Evolutionary conservation across 2,888 invertebrate species (phyloP), one percentile per base, ranked within the genome.

Genomic region (Cheilosia soror): DNA sequence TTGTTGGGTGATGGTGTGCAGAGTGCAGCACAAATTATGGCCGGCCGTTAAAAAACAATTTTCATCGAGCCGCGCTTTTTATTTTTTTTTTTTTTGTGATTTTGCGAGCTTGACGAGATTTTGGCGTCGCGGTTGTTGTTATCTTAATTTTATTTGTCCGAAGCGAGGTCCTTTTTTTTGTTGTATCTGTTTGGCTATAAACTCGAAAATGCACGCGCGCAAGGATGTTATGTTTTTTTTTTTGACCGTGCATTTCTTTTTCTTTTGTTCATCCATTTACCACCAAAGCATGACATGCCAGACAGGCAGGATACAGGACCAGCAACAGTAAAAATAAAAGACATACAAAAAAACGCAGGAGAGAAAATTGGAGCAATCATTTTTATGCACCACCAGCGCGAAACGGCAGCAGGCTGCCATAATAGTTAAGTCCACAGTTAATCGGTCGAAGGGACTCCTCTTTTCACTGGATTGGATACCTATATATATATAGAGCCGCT

Each of bases 391-490:
- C 85, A 81, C 7, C 85, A 85, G 85, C 81, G 80, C 81, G 85
- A 85, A 85, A 85, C 81, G 85, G 85, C 85, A 77, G 85, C 81
- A 81, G 76, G 66, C 85, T 81, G 81, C 85, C 85, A 85, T 85
- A 85, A 85, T 85, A 85, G 85, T 85, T 81, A 85, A 85, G 85
- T 85, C 85, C 80, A 76, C 85, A 72, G 85, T 85, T 85, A 81
- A 85, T 85, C 85, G 85, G 76, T 77, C 63, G 53, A 72, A 81
- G 72, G 81, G 85, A 72, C 72, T 72, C 60, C 40, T 40, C 40
- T 62, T 69, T 55, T 72, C 81, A 81, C 69, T 82, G 79, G 78
- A 76, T 76, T n/a, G n/a, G n/a, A 77, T 71, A 33, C 11, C 3
- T 9, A 7, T 9, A 37, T 11, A 9, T 11, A 33, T 9, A 27